Percentiles rank a stretch among this genome's conserved stretches.
Conservation (phyloP, 2,888 invertebrate genomes). For the Drosophila borealis region DNA sequence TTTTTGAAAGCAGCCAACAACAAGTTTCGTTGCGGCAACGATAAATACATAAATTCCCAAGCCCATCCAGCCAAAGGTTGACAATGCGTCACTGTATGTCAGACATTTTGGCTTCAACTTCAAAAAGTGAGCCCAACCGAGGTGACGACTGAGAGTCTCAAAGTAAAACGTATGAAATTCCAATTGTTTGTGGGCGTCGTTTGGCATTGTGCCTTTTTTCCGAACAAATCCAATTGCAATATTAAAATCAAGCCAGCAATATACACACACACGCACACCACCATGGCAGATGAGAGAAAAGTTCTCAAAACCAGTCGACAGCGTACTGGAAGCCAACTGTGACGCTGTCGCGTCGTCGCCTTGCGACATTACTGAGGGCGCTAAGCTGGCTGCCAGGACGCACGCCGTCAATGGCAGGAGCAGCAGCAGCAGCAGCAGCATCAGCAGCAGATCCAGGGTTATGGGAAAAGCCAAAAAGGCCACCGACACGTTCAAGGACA, state of each 20-base stretch:
- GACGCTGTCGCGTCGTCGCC: conserved; percentile 53
- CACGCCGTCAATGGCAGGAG: conserved; percentile 38
- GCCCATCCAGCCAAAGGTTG: conserved; percentile 55
- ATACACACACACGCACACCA: conserved; percentile 10
- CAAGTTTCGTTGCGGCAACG: conserved; percentile 43
- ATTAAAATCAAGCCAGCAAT: conserved; percentile 68
- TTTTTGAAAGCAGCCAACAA: conserved; percentile 23
- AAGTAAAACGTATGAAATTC: conserved; percentile 67
- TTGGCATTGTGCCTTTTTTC: conserved; percentile 41
- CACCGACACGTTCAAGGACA: conserved; percentile 73
- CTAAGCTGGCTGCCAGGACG: conserved; percentile 66
- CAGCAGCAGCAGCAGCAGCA: conserved; percentile 19
- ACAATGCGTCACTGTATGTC: conserved; percentile 75
- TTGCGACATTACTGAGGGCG: conserved; percentile 62
- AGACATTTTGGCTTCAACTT: conserved; percentile 64
- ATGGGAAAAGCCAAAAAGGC: conserved; percentile 31
- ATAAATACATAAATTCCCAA: conserved; percentile 74
- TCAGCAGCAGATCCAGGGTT: conserved; percentile 7
- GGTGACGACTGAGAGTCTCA: conserved; percentile 45
- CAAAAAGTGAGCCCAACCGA: conserved; percentile 41
- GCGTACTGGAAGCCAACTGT: conserved; percentile 64
- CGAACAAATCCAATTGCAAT: conserved; percentile 73
- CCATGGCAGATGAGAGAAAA: conserved; percentile 45
- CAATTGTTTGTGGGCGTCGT: conserved; percentile 67
- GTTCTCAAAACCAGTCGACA: conserved; percentile 57